These are phyloP conservation scores for Chrysolina haemoptera DNA, from an alignment of 2,888 invertebrate genomes.

Conservation along the genomic window DNA sequence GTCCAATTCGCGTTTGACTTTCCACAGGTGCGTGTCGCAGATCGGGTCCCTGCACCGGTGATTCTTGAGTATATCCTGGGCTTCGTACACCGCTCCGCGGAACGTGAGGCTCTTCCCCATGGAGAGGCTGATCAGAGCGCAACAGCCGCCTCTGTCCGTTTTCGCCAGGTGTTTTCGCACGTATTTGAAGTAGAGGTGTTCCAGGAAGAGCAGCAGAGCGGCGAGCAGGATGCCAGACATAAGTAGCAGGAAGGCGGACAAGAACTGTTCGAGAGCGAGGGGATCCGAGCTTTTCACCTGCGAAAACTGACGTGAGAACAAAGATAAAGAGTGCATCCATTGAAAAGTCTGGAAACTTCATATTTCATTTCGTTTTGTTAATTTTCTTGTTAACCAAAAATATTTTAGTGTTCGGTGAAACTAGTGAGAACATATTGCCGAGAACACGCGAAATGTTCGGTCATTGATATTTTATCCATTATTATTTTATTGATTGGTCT, in stretches of 20 bases:
- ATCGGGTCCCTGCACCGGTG: conserved; percentile 79
- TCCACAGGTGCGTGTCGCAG: conserved; percentile 90
- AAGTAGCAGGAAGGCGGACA: conserved; percentile 95
- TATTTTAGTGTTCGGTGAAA: no score
- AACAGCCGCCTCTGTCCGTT: conserved; percentile 92
- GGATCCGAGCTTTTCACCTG: conserved; percentile 88
- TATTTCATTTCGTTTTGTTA: no score
- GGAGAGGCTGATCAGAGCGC: conserved; percentile 92
- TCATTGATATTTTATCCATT: no score
- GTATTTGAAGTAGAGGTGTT: conserved; percentile 96
- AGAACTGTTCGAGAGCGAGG: conserved; percentile 93
- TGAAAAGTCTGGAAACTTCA: no score
- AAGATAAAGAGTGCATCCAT: not conserved
- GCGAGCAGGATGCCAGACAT: conserved; percentile 96
- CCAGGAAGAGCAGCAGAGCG: conserved; percentile 87
- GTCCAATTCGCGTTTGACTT: conserved; percentile 91
- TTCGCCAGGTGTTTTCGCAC: conserved; percentile 89
- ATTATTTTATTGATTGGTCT: no score
- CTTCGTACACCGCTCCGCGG: conserved; percentile 84
- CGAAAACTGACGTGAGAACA: not conserved
- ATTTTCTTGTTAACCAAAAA: no score
- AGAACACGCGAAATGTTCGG: no score
- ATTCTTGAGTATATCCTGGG: conserved; percentile 82
- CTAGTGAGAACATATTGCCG: no score
- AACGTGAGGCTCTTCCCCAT: conserved; percentile 92